Evolutionary conservation across 1,140 invertebrate genomes (phyloP).

Genomic region (Pseudomyrmex concolor): DNA sequence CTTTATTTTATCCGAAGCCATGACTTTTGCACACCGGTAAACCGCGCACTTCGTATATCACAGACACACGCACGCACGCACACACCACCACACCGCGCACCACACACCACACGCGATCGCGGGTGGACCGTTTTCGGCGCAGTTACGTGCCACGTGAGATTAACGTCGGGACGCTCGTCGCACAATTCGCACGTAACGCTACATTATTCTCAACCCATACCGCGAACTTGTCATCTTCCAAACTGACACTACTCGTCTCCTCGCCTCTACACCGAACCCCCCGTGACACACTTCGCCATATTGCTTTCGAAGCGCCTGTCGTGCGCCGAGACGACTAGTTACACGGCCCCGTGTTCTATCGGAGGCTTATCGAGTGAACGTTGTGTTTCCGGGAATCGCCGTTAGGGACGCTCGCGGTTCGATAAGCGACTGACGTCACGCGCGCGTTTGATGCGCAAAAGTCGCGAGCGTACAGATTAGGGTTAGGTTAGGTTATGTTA

Average conservation of each 20-base stretch:
- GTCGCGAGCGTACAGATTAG: neutral
- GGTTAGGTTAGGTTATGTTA: neutral
- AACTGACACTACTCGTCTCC: slow-evolving; percentile 72
- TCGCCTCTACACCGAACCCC: slow-evolving; percentile 75
- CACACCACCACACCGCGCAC: slow-evolving; percentile 8
- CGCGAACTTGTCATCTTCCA: slow-evolving; percentile 75
- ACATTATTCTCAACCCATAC: slow-evolving; percentile 79
- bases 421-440: slow-evolving; percentile 54
- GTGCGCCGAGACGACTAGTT: slow-evolving; percentile 56
- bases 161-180: slow-evolving; percentile 59
- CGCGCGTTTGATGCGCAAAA: neutral
- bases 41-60: slow-evolving; percentile 66
- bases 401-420: slow-evolving; percentile 63
- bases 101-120: slow-evolving; percentile 66
- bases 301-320: slow-evolving; percentile 72
- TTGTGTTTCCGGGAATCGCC: slow-evolving; percentile 59
- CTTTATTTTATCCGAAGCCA: slow-evolving; percentile 97
- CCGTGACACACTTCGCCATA: slow-evolving; percentile 84
- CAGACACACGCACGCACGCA: too few species aligned
- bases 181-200: slow-evolving; percentile 70
- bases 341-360: slow-evolving; percentile 37
- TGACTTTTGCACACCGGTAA: slow-evolving; percentile 81
- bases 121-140: slow-evolving; percentile 54
- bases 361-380: slow-evolving; percentile 66
- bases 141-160: slow-evolving; percentile 63